phyloP scores from a whole-genome alignment of 2,797 vertebrate species.

The Tragelaphus eurycerus region DNA sequence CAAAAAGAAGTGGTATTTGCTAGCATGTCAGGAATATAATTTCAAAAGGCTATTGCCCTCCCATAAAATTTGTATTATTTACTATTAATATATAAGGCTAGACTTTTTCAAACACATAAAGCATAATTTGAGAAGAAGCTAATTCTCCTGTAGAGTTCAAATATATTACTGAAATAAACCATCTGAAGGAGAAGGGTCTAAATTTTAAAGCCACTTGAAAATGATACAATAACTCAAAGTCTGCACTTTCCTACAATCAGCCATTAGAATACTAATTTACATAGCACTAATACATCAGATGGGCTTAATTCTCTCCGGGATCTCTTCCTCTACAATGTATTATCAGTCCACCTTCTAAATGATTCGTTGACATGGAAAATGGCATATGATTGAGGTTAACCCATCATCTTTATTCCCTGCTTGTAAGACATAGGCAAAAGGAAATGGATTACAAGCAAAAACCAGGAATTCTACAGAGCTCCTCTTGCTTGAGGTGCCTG shows the following conservation, averaged over 20 bases:
- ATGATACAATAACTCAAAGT: conserved; percentile 68
- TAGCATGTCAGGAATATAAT: conserved; percentile 74
- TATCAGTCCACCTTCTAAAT: conserved; percentile 56
- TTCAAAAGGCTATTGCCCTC: conserved; percentile 65
- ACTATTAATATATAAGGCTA: background rate
- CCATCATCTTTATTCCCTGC: conserved; percentile 48
- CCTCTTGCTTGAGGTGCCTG: conserved; percentile 22
- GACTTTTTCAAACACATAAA: conserved; percentile 58
- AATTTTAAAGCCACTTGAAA: conserved; percentile 63
- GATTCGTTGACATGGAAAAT: conserved; percentile 58
- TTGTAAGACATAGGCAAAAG: conserved; percentile 48
- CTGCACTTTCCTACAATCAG: conserved; percentile 67
- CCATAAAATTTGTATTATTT: conserved; percentile 62
- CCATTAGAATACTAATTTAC: conserved; percentile 75
- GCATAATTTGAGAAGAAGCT: conserved; percentile 28
- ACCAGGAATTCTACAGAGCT: background rate
- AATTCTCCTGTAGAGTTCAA: conserved; percentile 47
- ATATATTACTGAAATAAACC: conserved; percentile 63
- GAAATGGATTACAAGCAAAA: conserved; percentile 51
- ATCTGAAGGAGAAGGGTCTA: conserved; percentile 49
- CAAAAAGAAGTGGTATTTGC: conserved; percentile 80
- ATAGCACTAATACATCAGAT: conserved; percentile 70
- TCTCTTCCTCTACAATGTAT: conserved; percentile 23
- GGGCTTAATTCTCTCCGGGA: conserved; percentile 53
- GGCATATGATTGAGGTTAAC: conserved; percentile 59